A percentile compares a stretch with the other conserved stretches of the same genome.
Conservation (phyloP, 2,888 invertebrate species). For the Rhogogaster chlorosoma region DNA sequence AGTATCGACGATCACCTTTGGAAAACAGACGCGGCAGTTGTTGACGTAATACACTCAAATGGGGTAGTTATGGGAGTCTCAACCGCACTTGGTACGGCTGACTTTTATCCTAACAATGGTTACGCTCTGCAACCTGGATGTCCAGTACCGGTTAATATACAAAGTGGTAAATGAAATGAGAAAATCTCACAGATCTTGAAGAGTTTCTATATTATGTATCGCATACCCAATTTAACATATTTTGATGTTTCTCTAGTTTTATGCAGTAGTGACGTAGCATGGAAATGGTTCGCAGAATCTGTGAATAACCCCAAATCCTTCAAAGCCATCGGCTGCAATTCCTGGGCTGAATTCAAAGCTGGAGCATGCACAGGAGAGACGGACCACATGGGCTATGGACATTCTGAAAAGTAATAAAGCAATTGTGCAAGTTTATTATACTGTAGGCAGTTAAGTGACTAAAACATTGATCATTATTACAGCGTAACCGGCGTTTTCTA, state of each 20-base stretch:
- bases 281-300: background rate
- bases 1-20: background rate
- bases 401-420: background rate
- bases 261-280: conserved; percentile 3
- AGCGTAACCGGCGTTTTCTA: conserved; percentile 3
- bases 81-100: conserved; percentile 3
- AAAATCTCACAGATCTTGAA: background rate
- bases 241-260: background rate
- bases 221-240: background rate
- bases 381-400: conserved; percentile 14
- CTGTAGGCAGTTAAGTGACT: background rate
- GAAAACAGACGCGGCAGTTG: background rate
- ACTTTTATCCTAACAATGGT: conserved; percentile 33
- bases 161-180: background rate
- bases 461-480: background rate
- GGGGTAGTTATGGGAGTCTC: background rate
- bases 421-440: background rate
- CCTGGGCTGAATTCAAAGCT: conserved; percentile 1
- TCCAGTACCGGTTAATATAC: background rate
- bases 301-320: background rate
- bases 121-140: conserved; percentile 40
- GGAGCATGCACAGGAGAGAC: background rate
- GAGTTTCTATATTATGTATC: background rate
- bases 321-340: background rate
- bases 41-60: background rate